These are phyloP conservation scores for Quadroppia sp. DNA, from an alignment of 2,888 invertebrate genomes.

Conservation along the genomic window DNA sequence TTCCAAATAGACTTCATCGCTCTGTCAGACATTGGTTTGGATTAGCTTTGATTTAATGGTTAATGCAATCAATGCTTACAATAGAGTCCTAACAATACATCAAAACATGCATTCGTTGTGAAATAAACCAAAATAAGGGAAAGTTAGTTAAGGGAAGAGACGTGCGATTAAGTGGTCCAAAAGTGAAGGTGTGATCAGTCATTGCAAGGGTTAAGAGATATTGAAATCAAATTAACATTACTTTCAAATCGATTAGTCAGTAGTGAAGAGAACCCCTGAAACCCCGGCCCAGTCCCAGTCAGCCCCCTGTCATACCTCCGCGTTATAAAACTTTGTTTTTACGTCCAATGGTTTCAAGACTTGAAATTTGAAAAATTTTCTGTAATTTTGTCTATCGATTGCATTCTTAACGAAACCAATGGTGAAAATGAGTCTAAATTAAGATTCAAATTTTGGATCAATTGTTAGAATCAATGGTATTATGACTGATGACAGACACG, in stretches of 20 bases:
- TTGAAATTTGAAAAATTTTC: constrained; percentile 94
- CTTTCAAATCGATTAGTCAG: neutral
- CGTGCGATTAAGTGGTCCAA: constrained; percentile 6
- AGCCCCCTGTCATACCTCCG: constrained; percentile 60
- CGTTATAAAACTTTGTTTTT: constrained; percentile 96
- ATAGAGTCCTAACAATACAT: constrained; percentile 45
- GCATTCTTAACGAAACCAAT: constrained; percentile 79
- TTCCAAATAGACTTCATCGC: constrained; percentile 67
- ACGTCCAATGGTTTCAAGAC: constrained; percentile 94
- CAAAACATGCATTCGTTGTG: constrained; percentile 15
- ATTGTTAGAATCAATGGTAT: neutral
- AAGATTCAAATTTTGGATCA: constrained; percentile 43
- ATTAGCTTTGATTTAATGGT: constrained; percentile 25
- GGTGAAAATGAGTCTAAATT: constrained; percentile 82
- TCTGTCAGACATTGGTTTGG: constrained; percentile 53
- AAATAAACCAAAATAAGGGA: neutral
- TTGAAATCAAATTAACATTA: neutral
- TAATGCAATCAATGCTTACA: constrained; percentile 40
- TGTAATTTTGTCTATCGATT: constrained; percentile 71
- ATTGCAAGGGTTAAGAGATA: neutral
- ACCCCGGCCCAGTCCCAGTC: too few relatives aligned
- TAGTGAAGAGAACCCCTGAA: neutral
- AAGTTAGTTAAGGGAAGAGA: neutral
- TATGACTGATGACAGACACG: constrained; percentile 62
- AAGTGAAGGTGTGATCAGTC: neutral